phyloP scores from a whole-genome alignment of 2,113 vertebrate genomes.

The Eptatretus burgeri region DNA sequence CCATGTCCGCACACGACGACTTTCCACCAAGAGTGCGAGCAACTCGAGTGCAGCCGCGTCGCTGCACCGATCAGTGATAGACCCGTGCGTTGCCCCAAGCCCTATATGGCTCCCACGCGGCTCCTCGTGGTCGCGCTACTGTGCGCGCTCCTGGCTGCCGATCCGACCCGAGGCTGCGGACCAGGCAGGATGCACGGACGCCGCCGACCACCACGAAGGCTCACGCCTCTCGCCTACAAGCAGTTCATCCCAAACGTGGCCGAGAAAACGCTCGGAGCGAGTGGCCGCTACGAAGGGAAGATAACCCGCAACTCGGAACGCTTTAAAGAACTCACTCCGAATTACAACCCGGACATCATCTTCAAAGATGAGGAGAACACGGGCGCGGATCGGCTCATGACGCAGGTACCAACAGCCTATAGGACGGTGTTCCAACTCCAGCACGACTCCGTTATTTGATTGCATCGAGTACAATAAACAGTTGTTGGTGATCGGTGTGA shows the following conservation, averaged over 20 bases:
- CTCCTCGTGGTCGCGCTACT: not conserved
- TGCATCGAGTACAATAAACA: too few species aligned
- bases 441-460: too few species aligned
- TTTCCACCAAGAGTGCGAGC: too few species aligned
- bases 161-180: conserved; percentile 43
- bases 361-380: conserved; percentile 99
- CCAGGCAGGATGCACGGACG: conserved; percentile 88
- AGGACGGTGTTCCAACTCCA: too few species aligned
- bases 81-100: too few species aligned
- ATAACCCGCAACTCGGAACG: conserved; percentile 91
- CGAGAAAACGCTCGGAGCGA: conserved; percentile 95
- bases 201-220: conserved; percentile 78
- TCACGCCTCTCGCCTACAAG: conserved; percentile 94
- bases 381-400: conserved; percentile 92
- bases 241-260: conserved; percentile 98
- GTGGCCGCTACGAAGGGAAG: conserved; percentile 92
- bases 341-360: conserved; percentile 99
- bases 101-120: too few species aligned
- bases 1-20: too few species aligned
- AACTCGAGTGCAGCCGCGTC: too few species aligned
- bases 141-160: not conserved
- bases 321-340: conserved; percentile 97
- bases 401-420: conserved; percentile 32
- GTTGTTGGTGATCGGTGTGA: too few species aligned
- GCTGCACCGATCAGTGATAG: too few species aligned